Base-by-base conservation (phyloP, 2,113 vertebrate species). In the Porphyrio hochstetteri region DNA sequence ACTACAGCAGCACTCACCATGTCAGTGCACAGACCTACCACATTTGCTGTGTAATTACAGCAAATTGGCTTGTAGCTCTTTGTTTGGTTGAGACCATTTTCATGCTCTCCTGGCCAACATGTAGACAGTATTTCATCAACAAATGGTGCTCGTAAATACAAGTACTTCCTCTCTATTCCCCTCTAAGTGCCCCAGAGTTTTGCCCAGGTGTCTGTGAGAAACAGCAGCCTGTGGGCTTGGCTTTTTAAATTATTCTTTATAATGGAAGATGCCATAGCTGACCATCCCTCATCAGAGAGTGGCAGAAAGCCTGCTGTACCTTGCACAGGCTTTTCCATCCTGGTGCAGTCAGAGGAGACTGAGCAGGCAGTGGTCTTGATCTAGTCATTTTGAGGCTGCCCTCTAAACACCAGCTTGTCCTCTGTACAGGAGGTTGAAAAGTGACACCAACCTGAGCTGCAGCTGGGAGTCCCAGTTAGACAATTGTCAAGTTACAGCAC, bases 201-300 rank as follows among this genome's bases (percentile, higher is more conserved):
- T 56, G 60, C 48, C 40, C 24, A 35, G 4, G 12, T 19, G 10
- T 19, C 21, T 19, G 38, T 48, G 75, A 44, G 59, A 52, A 44
- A 5, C 55, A 20, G 59, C 65, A 67, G n/a, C 57, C 36, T 4
- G 18, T 6, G 60, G 55, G 31, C 17, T 68, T 23, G 42, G 42
- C 24, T 59, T 6, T 4, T 2, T 1, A 2, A 0, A 10, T 52
- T 35, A 3, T 23, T 40, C 68, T 20, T 46, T 5, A 4, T 23
- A 8, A 20, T 10, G 23, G 52, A 24, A 65, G 70, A 13, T 35
- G 3, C 29, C 0, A 1, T 5, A 29, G 42, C 29, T 57, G 86
- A 8, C 40, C 11, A 4, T 15, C 44, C 6, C 2, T 11, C 27
- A 2, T 9, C 10, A 11, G 59, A 31, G 38, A 20, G 31, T 5